Base-by-base conservation (phyloP, 2,888 invertebrate genomes). In the Perdita meconis region DNA sequence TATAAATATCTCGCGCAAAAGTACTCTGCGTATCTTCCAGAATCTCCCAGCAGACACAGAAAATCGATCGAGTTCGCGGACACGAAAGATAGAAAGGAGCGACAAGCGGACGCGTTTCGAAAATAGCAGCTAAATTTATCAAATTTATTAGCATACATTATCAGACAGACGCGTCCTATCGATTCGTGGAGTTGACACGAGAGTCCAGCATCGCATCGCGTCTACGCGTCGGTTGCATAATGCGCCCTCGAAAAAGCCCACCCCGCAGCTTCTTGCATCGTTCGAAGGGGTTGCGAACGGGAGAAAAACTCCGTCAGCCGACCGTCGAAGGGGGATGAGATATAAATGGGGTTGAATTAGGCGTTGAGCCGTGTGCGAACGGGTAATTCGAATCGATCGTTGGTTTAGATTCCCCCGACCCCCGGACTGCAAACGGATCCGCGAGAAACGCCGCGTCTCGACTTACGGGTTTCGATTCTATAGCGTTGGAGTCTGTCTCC, bases 301-400 rank as follows among this genome's bases (percentile, higher is more conserved):
- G 61, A 51, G 30, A 51, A 34, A 57, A 30, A 30, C 3, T n/a
- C 30, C 2, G 30, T 6, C 30, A 30, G 42, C 22, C 30, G n/a
- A 38, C 50, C 38, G 38, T 36, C n/a, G 30, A 50, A n/a, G n/a
- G 19, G 60, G 63, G 57, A 19, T 19, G 42, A 42, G 64, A 19
- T 64, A 24, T 38, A 19, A 69, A 81, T 73, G 57, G 76, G 78
- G 84, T 75, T 78, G 81, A 82, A 83, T 84, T 84, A 81, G 76
- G 63, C 70, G 74, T 60, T 57, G 53, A 65, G 57, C 50, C 64
- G 74, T 68, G 74, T 68, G 77, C 73, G 66, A 78, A 77, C 44
- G 81, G 64, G 61, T 82, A 72, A 81, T 84, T 84, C 77, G 60
- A 60, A 84, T 84, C 73, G 81, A 81, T 81, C 82, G 80, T 47